Evolutionary conservation across 2,888 invertebrate species (phyloP), one percentile per base, ranked within the genome.

Genomic region (Conops quadrifasciatus): DNA sequence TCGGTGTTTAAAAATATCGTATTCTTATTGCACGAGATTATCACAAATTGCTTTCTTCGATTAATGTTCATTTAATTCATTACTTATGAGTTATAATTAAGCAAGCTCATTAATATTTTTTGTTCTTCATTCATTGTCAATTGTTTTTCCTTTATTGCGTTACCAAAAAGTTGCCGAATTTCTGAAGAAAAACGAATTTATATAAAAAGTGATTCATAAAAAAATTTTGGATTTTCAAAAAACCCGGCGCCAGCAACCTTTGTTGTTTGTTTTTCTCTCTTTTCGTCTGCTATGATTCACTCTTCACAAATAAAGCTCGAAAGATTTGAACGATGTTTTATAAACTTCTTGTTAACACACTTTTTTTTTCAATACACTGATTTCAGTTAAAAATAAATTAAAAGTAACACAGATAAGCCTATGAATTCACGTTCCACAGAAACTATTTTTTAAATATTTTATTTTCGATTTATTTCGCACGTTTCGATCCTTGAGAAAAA

Each of bases 221-320:
- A 11, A 62, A 62, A 62, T 62, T 36, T 62, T 28, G 62, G 62
- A 62, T 36, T 62, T 62, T 36, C 36, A 36, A 36, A 36, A 62
- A 62, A n/a, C 36, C n/a, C 15, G 30, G 56, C 21, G 24, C 21
- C 53, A 53, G 19, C 53, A 3, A 11, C n/a, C n/a, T 24, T 21
- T 16, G 3, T 51, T 9, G 11, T 5, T 51, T 51, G n/a, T 15
- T 51, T 56, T 56, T 56, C 36, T 36, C 36, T 56, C 26, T 56
- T 56, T 24, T 24, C 15, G 13, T 56, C 26, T 21, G 13, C 13
- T 16, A 19, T 21, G 56, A 56, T 56, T 56, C 56, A 56, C 56
- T 36, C 36, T 36, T 36, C 9, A 36, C 36, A 36, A 36, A 36
- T 9, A 36, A 36, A 36, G 36, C 4, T 36, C 36, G 36, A 36